Evolutionary conservation across 2,113 vertebrate species (phyloP).

Genomic region (Eclectus roratus): DNA sequence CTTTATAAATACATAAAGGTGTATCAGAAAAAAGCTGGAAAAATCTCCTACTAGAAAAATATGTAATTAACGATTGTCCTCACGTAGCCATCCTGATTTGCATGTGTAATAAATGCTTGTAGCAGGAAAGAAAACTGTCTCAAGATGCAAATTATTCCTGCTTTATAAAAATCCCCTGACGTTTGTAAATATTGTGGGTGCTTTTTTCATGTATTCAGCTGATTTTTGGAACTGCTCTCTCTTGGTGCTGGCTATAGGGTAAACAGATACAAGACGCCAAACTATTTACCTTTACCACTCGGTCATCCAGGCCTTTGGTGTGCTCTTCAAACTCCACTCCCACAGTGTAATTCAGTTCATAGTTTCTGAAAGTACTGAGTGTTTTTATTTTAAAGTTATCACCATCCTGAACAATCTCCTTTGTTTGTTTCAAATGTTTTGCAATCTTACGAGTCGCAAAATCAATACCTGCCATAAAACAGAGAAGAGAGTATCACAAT

Average conservation of each 20-base stretch:
- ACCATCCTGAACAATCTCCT: slow-evolving; percentile 87
- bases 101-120: background rate
- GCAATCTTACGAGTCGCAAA: slow-evolving; percentile 96
- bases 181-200: background rate
- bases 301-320: slow-evolving; percentile 88
- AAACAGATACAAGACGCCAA: background rate
- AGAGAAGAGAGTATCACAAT: background rate
- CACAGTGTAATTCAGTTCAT: slow-evolving; percentile 84
- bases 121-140: background rate
- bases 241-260: background rate
- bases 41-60: background rate
- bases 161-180: background rate
- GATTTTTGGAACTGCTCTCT: background rate
- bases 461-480: slow-evolving; percentile 84
- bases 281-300: slow-evolving; percentile 81
- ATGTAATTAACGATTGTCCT: background rate
- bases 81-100: background rate
- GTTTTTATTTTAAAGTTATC: slow-evolving; percentile 91
- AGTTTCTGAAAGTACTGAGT: slow-evolving; percentile 93
- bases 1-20: background rate
- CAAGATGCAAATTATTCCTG: background rate
- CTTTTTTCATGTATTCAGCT: background rate
- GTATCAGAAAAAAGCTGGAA: background rate
- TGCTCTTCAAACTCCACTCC: slow-evolving; percentile 92
- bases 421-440: slow-evolving; percentile 85